Conservation (phyloP, 2,797 vertebrate genomes). For the Anomalospiza imberbis region DNA sequence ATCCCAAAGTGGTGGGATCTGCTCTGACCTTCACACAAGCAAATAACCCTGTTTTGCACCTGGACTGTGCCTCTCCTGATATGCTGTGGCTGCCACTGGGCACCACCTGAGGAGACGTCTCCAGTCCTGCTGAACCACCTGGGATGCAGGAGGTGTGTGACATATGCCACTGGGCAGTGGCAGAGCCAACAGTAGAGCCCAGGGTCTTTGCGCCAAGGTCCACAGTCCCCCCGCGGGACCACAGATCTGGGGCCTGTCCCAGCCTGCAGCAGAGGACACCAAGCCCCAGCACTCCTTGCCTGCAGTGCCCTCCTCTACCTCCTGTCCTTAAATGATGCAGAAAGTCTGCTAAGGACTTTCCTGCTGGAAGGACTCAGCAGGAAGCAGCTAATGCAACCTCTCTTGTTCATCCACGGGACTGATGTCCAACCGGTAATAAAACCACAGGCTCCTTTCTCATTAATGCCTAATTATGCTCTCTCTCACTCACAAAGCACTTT, state of each 20-base stretch:
- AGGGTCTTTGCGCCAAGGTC: not conserved
- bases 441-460: constrained; percentile 39
- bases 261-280: not conserved
- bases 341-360: constrained; percentile 24
- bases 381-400: constrained; percentile 33
- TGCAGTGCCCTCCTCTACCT: not conserved
- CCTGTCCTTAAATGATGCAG: not conserved
- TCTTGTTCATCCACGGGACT: not conserved
- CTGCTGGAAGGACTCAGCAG: not conserved
- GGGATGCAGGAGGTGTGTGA: not conserved
- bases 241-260: not conserved
- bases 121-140: not conserved
- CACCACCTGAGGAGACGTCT: not conserved
- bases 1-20: not conserved
- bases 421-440: constrained; percentile 1
- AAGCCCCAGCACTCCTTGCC: not conserved
- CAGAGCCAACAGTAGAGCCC: not conserved
- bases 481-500: not conserved
- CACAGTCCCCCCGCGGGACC: fast-evolving
- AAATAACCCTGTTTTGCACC: not conserved
- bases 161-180: fast-evolving
- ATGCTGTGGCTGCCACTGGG: not conserved
- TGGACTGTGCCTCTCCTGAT: fast-evolving
- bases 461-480: constrained; percentile 31
- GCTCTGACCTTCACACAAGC: not conserved